Conservation (phyloP, 2,888 invertebrate genomes). For the Nephrotoma appendiculata region DNA sequence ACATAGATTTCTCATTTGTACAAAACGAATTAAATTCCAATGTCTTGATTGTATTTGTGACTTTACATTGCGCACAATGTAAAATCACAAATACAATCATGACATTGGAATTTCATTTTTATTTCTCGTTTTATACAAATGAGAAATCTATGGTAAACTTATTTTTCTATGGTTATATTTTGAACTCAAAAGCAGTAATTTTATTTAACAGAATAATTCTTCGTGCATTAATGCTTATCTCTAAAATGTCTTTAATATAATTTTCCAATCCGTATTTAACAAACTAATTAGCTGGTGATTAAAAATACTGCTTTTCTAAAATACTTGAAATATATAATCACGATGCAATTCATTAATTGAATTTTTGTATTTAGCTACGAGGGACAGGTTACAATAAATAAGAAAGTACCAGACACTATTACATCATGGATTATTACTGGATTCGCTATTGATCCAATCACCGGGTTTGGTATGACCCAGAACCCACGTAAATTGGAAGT, state of each 20-base stretch:
- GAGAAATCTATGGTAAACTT: no score
- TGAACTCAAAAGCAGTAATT: not conserved
- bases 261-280: not conserved
- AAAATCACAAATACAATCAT: no score
- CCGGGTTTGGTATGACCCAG: constrained; percentile 63
- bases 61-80: no score
- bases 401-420: constrained; percentile 64
- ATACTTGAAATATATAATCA: not conserved
- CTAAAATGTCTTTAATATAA: not conserved
- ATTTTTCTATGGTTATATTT: no score
- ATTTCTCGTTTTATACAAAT: no score
- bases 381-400: constrained; percentile 41
- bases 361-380: constrained; percentile 29
- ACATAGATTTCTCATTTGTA: no score
- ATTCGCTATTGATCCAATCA: constrained; percentile 61
- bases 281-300: not conserved
- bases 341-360: constrained; percentile 9
- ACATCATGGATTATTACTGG: constrained; percentile 75
- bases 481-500: constrained; percentile 51
- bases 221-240: not conserved
- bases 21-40: no score
- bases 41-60: no score
- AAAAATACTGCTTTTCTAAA: not conserved
- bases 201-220: not conserved
- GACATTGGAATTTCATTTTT: no score